Evolutionary conservation across 2,113 vertebrate genomes (phyloP).

Genomic region (Polypterus bichir): DNA sequence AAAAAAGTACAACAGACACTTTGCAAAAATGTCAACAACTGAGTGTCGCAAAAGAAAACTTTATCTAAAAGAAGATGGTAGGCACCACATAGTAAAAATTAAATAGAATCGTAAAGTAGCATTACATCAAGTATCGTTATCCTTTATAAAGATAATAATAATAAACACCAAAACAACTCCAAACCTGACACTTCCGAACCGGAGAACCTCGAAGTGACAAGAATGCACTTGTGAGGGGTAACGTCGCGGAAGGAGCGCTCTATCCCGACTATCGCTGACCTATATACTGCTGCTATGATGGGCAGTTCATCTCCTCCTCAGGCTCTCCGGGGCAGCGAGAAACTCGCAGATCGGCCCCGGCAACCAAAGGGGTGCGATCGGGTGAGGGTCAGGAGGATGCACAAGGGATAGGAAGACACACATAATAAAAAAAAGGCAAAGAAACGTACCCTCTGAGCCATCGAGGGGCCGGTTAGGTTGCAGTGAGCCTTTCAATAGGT

Average conservation of each 20-base stretch:
- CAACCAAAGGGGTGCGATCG: not conserved
- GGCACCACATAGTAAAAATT: too few species aligned
- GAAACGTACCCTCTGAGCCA: constrained; percentile 31
- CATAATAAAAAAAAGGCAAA: not conserved
- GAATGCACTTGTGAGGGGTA: not conserved
- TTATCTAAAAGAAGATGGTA: too few species aligned
- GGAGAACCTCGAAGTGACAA: not conserved
- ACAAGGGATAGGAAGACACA: too few species aligned
- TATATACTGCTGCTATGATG: too few species aligned
- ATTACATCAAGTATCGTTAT: too few species aligned
- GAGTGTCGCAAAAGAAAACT: too few species aligned
- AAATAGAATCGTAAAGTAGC: too few species aligned
- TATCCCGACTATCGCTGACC: too few species aligned
- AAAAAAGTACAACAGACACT: too few species aligned
- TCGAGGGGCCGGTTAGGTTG: constrained; percentile 7
- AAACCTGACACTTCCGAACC: not conserved
- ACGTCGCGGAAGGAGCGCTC: too few species aligned
- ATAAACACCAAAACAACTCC: not conserved
- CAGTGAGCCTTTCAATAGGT: not conserved
- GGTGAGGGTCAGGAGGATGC: not conserved
- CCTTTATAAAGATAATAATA: not conserved
- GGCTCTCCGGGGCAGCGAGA: not conserved
- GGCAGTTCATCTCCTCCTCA: too few species aligned
- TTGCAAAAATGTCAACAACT: too few species aligned
- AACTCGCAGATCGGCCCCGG: not conserved